Base-by-base conservation (phyloP, 2,797 vertebrate species). In the Mico argentatus region DNA sequence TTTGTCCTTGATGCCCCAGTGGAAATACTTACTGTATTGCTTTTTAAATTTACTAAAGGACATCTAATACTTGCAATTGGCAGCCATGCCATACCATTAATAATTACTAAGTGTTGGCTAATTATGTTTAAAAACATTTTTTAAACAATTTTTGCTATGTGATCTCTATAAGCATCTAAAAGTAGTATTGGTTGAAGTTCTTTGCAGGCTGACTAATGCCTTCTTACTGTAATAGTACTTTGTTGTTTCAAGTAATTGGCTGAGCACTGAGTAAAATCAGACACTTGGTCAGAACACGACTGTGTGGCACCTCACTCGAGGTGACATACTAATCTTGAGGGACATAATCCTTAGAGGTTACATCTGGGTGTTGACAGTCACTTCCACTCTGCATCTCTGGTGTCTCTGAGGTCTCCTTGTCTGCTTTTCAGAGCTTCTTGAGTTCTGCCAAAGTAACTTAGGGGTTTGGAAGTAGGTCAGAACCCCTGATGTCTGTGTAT, bases 401-500 rank as follows among this genome's bases (percentile, higher is more conserved):
- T 90, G 73, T 95, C 30, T 88, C 72, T 30, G 81, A 81, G 82
- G 94, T 90, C 75, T 90, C 81, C 55, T 88, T 72, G 36, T 87
- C 77, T 97, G 36, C 44, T 92, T 82, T 84, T 85, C 33, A 86
- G 67, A 94, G 94, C 70, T 88, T 81, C 76, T 64, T 93, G 61
- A 83, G n/a, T 90, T 95, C 19, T 67, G 79, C 73, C 82, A 17
- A 88, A 76, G 44, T 94, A 95, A 91, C 84, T 72, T 41, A 81
- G 90, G 55, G 70, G 15, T 94, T 95, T 95, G 41, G 82, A 97
- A 96, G 55, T 80, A 97, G 97, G 82, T 96, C 91, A 96, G 94
- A 82, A 57, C 33, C 72, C 81, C 72, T 46, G 46, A 9, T 84
- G 59, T 83, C 83, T 80, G 87, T 79, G 75, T 26, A 64, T 26